These are phyloP conservation scores for Caenorhabditis sp. DNA, from an alignment of 2,888 invertebrate genomes.

Conservation along the genomic window DNA sequence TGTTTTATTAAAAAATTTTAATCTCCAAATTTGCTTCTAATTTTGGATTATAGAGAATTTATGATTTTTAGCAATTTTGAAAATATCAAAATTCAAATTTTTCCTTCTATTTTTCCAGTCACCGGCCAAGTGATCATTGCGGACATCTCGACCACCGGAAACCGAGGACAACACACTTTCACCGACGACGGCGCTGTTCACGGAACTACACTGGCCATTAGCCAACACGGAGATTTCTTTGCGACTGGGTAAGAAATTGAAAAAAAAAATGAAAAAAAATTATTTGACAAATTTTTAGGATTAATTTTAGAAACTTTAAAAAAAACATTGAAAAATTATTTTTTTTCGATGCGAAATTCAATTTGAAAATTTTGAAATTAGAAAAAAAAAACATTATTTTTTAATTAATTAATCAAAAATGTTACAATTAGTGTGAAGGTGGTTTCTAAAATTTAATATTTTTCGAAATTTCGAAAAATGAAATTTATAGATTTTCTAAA, in stretches of 20 bases:
- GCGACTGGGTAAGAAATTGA: constrained; percentile 58
- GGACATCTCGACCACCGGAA: constrained; percentile 14
- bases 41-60: too few relatives aligned
- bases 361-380: neutral
- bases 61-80: too few relatives aligned
- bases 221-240: constrained; percentile 64
- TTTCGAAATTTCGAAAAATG: neutral
- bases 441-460: too few relatives aligned
- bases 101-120: constrained; percentile 37
- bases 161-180: constrained; percentile 53
- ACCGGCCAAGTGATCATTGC: constrained; percentile 63
- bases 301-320: neutral
- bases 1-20: too few relatives aligned
- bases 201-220: constrained; percentile 65
- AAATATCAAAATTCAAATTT: neutral
- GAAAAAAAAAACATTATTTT: neutral
- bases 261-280: neutral
- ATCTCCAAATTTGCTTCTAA: too few relatives aligned
- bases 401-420: neutral
- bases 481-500: neutral
- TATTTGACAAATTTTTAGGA: neutral
- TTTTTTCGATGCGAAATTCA: too few relatives aligned
- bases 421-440: too few relatives aligned
- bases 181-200: constrained; percentile 68
- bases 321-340: neutral